Evolutionary conservation across 2,797 vertebrate genomes (phyloP), one percentile per base, ranked within the genome.

Genomic region (Eospalax fontanierii): DNA sequence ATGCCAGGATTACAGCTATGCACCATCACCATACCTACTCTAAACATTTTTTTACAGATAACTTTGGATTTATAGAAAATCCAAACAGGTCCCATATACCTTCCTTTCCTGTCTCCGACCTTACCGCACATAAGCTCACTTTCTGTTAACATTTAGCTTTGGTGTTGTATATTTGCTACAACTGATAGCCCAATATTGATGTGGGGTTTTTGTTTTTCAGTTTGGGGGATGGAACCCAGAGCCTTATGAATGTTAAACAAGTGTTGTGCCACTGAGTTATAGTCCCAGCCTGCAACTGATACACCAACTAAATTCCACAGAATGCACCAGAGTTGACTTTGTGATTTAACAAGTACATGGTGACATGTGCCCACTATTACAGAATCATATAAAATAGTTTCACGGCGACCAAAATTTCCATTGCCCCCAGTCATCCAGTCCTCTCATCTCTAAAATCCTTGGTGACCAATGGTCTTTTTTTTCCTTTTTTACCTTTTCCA

Each of bases 401-500:
- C 22, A 75, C 33, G 54, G 46, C 22, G 22, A 18, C 50, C 19
- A 30, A n/a, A 71, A 15, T 35, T 54, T 28, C 12, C 40, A 7
- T 19, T 4, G 35, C 4, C 38, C 46, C 54, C 15, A 0, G 26
- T 19, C 66, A 19, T 66, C 46, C 38, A 24, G 40, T 22, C 15
- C 38, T 57, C 24, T n/a, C 3, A 30, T 4, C 30, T 26, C 28
- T 71, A 54, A 66, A 68, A 35, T 57, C 24, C 35, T 50, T 91
- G 54, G 40, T 10, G 28, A 57, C 5, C 33, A 82, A n/a, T n/a
- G 57, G 70, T 61, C 14, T 43, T 76, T 89, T 65, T 59, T 61
- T 66, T 68, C 80, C 82, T 90, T 61, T 59, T 68, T 75, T 87
- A 57, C n/a, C 68, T 70, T 57, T 92, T 84, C 18, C 35, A 75